phyloP scores from a whole-genome alignment of 2,797 vertebrate species.

The Sebastes melanostomus region DNA sequence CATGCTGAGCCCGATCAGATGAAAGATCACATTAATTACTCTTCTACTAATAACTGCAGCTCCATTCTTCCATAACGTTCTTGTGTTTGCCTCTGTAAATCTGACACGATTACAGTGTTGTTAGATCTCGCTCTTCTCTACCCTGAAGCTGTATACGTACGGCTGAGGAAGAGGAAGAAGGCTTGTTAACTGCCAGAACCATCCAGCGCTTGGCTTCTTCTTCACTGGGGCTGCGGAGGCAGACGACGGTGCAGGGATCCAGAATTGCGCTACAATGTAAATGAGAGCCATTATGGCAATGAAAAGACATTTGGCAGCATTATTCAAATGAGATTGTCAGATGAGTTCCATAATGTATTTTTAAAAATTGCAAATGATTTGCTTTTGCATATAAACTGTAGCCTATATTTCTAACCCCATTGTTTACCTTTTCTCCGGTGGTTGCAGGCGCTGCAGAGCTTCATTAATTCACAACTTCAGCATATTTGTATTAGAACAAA shows the following conservation, averaged over 20 bases:
- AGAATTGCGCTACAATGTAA: slow-evolving; percentile 30
- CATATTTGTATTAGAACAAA: slow-evolving; percentile 40
- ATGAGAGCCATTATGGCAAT: slow-evolving; percentile 35
- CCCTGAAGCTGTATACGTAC: slow-evolving; percentile 22
- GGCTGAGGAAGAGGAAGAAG: slow-evolving; percentile 20
- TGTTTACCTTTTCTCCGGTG: slow-evolving; percentile 53
- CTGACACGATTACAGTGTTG: slow-evolving; percentile 1
- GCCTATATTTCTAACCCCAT: slow-evolving; percentile 18
- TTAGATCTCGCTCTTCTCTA: slow-evolving; percentile 29
- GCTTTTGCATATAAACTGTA: slow-evolving; percentile 40
- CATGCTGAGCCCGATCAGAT: slow-evolving; percentile 4
- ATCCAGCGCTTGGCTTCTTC: slow-evolving; percentile 10
- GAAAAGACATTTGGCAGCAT: slow-evolving; percentile 45
- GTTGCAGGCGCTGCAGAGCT: slow-evolving; percentile 20
- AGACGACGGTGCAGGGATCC: slow-evolving; percentile 19
- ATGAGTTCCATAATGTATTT: slow-evolving; percentile 30
- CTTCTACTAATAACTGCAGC: not conserved
- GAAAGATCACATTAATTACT: not conserved
- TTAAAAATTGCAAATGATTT: slow-evolving; percentile 40
- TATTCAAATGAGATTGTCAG: slow-evolving; percentile 55
- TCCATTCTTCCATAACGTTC: not conserved
- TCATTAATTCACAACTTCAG: slow-evolving; percentile 55
- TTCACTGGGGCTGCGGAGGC: slow-evolving; percentile 19
- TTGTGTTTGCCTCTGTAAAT: slow-evolving; percentile 16
- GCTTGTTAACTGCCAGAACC: slow-evolving; percentile 31